Percentiles rank a stretch among this genome's conserved stretches.
Conservation (phyloP, 2,888 invertebrate genomes). For the Drosophila mulleri region DNA sequence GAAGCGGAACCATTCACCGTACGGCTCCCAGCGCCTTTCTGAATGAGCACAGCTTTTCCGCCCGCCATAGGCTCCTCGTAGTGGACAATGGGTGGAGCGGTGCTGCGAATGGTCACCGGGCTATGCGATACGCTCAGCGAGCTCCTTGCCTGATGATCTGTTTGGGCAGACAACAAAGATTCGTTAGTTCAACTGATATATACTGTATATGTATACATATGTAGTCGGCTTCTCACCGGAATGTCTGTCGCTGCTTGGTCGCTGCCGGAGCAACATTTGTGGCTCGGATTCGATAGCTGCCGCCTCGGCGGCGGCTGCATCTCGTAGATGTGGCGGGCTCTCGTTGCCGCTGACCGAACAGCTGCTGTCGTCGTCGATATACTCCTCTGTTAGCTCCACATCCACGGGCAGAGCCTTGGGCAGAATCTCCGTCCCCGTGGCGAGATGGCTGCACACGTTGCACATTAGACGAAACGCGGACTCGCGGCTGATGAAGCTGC, state of each 20-base stretch:
- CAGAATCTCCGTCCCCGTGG: slow-evolving; percentile 81
- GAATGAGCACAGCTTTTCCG: background rate
- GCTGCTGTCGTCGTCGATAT: slow-evolving; percentile 86
- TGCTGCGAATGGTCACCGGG: slow-evolving; percentile 53
- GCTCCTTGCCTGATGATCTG: slow-evolving; percentile 53
- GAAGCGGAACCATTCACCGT: slow-evolving; percentile 57
- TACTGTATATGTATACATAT: background rate
- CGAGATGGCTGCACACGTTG: slow-evolving; percentile 90
- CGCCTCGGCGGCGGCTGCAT: slow-evolving; percentile 32
- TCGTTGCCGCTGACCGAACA: slow-evolving; percentile 87
- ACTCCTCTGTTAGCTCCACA: slow-evolving; percentile 83
- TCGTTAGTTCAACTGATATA: background rate
- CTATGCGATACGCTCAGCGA: slow-evolving; percentile 20
- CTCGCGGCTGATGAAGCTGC: slow-evolving; percentile 95
- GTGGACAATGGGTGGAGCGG: slow-evolving; percentile 66
- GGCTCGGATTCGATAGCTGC: slow-evolving; percentile 41
- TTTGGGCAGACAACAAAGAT: background rate
- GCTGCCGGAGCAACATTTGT: slow-evolving; percentile 50
- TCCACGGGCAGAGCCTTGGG: slow-evolving; percentile 76
- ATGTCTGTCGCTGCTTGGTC: slow-evolving; percentile 54
- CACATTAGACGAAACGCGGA: slow-evolving; percentile 94
- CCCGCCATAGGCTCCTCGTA: slow-evolving; percentile 37
- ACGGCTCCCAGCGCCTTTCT: slow-evolving; percentile 23
- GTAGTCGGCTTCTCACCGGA: slow-evolving; percentile 55
- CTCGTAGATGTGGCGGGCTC: slow-evolving; percentile 78